Percentiles rank a stretch among this genome's conserved stretches.
Evolutionary conservation across 53 echinoderm and acorn worm genomes (phyloP).

Genomic region (Holothuria leucospilota): DNA sequence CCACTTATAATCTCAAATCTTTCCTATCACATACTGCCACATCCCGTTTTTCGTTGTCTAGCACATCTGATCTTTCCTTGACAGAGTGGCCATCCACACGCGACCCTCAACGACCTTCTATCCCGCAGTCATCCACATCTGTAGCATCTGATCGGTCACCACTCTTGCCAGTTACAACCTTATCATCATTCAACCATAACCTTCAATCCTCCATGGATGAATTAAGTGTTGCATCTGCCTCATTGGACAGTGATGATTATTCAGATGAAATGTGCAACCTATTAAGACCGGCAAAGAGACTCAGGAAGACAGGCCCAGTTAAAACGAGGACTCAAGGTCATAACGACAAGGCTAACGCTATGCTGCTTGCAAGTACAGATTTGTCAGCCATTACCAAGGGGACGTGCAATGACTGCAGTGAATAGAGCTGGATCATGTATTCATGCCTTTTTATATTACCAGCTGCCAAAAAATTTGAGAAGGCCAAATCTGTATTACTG

Average conservation of each 20-base stretch:
- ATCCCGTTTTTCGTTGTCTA: too few relatives aligned
- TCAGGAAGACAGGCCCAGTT: background rate
- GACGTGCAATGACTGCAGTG: conserved; percentile 10
- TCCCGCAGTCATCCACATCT: background rate
- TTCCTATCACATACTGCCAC: too few relatives aligned
- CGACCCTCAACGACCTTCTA: too few relatives aligned
- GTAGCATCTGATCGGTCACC: background rate
- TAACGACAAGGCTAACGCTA: background rate
- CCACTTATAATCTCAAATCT: too few relatives aligned
- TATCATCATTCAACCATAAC: background rate
- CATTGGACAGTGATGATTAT: background rate
- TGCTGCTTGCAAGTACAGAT: background rate
- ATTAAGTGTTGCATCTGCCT: background rate
- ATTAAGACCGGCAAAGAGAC: background rate
- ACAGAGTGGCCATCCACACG: too few relatives aligned
- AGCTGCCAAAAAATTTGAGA: too few relatives aligned
- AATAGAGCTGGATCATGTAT: background rate
- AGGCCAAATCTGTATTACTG: too few relatives aligned
- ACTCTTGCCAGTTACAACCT: background rate
- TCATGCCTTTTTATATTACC: background rate
- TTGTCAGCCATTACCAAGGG: background rate
- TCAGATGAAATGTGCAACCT: background rate
- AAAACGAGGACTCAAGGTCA: conserved; percentile 1
- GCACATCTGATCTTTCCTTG: too few relatives aligned
- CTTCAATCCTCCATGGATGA: background rate